phyloP scores from a whole-genome alignment of 2,888 invertebrate genomes.

The Gisinianus flammeolus region DNA sequence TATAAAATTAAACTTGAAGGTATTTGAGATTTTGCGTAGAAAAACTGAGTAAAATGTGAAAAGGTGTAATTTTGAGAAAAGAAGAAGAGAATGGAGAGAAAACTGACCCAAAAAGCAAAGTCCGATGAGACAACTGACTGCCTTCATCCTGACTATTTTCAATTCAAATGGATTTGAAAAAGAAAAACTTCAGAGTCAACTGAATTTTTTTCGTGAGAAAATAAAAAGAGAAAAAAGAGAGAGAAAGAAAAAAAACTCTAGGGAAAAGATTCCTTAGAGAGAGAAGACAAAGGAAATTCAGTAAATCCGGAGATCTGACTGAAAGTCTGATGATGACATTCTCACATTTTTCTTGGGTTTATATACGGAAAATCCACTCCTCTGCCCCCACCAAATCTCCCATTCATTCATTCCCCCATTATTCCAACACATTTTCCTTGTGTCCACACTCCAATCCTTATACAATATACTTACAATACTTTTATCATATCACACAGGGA shows the following conservation, averaged over 20 bases:
- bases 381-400: no score
- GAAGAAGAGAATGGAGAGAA: background rate
- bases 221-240: background rate
- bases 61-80: background rate
- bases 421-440: no score
- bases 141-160: background rate
- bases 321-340: background rate
- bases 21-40: background rate
- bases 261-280: background rate
- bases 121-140: slow-evolving; percentile 19
- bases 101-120: slow-evolving; percentile 17
- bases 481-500: no score
- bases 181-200: no score
- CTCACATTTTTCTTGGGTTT: background rate
- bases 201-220: no score
- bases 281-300: background rate
- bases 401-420: no score
- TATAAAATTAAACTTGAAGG: background rate
- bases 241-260: background rate
- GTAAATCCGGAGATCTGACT: slow-evolving; percentile 28
- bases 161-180: slow-evolving; percentile 12
- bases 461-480: no score
- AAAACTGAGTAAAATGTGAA: background rate
- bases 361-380: slow-evolving; percentile 9
- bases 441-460: no score